Evolutionary conservation across 2,113 vertebrate genomes (phyloP).

Genomic region (Saccopteryx leptura): DNA sequence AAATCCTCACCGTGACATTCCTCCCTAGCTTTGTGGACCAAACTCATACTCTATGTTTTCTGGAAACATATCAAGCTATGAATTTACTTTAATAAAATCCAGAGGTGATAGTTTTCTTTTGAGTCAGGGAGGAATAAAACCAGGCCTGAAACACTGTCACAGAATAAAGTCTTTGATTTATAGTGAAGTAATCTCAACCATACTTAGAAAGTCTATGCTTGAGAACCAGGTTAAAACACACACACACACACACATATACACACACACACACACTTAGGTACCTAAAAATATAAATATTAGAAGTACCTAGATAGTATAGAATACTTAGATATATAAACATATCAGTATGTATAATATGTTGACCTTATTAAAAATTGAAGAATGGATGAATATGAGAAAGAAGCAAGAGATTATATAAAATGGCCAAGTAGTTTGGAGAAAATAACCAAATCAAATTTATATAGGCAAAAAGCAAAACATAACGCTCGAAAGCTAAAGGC

Average conservation of each 20-base stretch:
- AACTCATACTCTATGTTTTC: neutral
- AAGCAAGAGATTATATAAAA: neutral
- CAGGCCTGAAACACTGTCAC: neutral
- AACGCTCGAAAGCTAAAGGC: neutral
- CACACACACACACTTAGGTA: neutral
- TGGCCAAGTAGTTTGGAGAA: neutral
- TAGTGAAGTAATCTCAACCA: neutral
- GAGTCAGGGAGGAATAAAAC: neutral
- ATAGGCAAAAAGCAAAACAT: neutral
- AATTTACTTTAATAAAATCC: neutral
- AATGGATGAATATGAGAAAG: neutral
- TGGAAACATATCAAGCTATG: neutral
- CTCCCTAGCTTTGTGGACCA: neutral
- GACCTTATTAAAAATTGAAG: neutral
- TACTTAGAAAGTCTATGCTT: neutral
- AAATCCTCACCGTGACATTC: neutral
- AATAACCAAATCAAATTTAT: neutral
- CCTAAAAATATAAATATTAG: neutral
- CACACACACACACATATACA: neutral
- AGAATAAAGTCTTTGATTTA: neutral
- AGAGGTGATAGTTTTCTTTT: neutral
- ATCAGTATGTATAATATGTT: neutral
- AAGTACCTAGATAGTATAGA: neutral
- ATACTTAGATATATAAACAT: neutral
- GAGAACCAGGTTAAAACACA: neutral